Evolutionary conservation across 2,113 vertebrate genomes (phyloP).

Genomic region (Tympanuchus pallidicinctus): DNA sequence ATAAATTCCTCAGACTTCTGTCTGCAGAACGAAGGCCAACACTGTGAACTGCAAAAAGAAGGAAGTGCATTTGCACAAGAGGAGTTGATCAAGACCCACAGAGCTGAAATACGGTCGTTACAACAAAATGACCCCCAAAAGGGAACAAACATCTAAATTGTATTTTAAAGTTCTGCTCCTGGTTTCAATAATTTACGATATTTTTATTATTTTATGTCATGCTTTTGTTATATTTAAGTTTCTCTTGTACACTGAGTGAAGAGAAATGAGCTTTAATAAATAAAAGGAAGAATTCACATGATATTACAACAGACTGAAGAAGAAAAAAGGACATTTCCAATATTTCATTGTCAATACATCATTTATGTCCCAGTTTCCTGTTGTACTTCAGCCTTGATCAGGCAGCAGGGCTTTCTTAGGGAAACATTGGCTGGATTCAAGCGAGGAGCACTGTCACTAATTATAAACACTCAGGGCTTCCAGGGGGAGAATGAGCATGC

Average conservation of each 20-base stretch:
- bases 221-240: neutral
- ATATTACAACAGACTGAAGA: neutral
- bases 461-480: conserved; percentile 1
- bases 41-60: neutral
- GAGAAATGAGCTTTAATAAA: neutral
- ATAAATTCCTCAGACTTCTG: neutral
- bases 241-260: neutral
- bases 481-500: neutral
- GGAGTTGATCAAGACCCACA: neutral
- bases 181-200: neutral
- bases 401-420: neutral
- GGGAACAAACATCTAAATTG: neutral
- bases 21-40: neutral
- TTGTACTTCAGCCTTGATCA: neutral
- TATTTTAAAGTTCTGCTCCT: neutral
- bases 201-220: neutral
- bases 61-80: neutral
- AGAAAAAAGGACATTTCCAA: neutral
- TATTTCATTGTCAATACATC: conserved; percentile 12
- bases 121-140: neutral
- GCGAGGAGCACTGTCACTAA: conserved; percentile 13
- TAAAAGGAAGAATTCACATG: neutral
- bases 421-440: conserved; percentile 35
- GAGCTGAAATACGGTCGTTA: neutral
- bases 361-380: neutral